Evolutionary conservation across 2,113 vertebrate genomes (phyloP), one percentile per base, ranked within the genome.

Genomic region (Podarcis muralis): DNA sequence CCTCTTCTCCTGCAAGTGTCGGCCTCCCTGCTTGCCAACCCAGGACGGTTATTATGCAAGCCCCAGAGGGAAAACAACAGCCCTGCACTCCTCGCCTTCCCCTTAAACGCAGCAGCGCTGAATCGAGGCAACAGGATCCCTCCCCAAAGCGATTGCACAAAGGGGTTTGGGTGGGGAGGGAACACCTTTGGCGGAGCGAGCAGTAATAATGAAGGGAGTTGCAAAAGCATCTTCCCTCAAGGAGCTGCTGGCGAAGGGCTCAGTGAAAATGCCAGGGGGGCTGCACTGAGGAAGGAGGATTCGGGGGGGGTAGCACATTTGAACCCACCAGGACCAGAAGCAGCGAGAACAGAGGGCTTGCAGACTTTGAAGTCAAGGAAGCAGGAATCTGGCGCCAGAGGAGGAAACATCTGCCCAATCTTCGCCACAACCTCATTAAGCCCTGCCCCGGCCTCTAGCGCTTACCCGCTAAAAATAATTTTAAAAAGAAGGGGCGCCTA

Each of bases 141-240:
- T 18, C 86, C 85, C 37, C 72, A 82, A 66, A n/a, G 18, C 12
- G 69, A 91, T 78, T 81, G 77, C 89, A 78, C 90, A 83, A 85
- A 78, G 85, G 62, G 69, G 87, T 48, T 48, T 48, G 48, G 11
- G 48, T 9, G 48, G 2, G 48, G 9, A 48, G 48, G 48, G 48
- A 48, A 48, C 48, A 48, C 48, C 48, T 48, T 48, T 48, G 48
- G 43, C 43, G 1, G 13, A 59, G 59, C 15, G 16, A 59, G 4
- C 16, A 9, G 43, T 48, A 48, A 48, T 11, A 48, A 48, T 48
- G 48, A 12, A 48, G 48, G 48, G 59, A 62, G 59, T 62, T 62
- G 59, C 18, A 20, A 62, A 62, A 62, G 18, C 59, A 20, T 62
- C 59, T 62, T 4, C 59, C 59, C 40, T 7, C 59, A 62, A 62